A percentile compares a stretch with the other conserved stretches of the same genome.
These are phyloP conservation scores for Idaea dimidiata DNA, from an alignment of 2,888 invertebrate genomes.

Conservation along the genomic window DNA sequence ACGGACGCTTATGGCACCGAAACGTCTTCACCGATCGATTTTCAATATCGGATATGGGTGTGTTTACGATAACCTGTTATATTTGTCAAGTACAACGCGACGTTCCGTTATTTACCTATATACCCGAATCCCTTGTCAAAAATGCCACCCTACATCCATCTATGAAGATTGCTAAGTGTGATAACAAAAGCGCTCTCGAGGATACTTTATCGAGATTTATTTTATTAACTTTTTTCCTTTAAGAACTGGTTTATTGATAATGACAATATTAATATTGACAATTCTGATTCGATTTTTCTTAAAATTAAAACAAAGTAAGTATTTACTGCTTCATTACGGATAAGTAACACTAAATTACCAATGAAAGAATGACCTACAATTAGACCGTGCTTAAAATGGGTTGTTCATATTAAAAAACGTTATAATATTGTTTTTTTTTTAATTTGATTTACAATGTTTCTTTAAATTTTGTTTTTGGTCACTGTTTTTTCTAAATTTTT, in stretches of 20 bases:
- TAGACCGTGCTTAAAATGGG: too few relatives aligned
- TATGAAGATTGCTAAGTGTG: slow-evolving; percentile 14
- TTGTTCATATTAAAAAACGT: too few relatives aligned
- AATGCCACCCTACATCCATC: slow-evolving; percentile 11
- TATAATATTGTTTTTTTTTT: too few relatives aligned
- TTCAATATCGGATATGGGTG: slow-evolving; percentile 2
- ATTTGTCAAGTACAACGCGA: slow-evolving; percentile 12
- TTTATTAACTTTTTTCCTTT: not conserved
- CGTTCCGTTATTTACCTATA: slow-evolving; percentile 13
- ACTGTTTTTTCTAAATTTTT: too few relatives aligned
- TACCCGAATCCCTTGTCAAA: slow-evolving; percentile 4
- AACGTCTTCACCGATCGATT: slow-evolving; percentile 14
- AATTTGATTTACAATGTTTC: too few relatives aligned
- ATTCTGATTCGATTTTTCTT: not conserved
- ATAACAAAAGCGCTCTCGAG: slow-evolving; percentile 4
- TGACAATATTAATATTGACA: not conserved
- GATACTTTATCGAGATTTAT: slow-evolving; percentile 3
- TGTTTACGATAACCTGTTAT: slow-evolving; percentile 6
- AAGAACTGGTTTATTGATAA: not conserved
- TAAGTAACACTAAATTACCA: too few relatives aligned
- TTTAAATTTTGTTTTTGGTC: too few relatives aligned
- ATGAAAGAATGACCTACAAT: too few relatives aligned
- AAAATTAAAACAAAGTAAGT: not conserved
- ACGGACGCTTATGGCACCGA: slow-evolving; percentile 17
- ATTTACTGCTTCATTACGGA: too few relatives aligned